Conservation (phyloP, 2,113 vertebrate genomes). For the Arvicanthis niloticus region DNA sequence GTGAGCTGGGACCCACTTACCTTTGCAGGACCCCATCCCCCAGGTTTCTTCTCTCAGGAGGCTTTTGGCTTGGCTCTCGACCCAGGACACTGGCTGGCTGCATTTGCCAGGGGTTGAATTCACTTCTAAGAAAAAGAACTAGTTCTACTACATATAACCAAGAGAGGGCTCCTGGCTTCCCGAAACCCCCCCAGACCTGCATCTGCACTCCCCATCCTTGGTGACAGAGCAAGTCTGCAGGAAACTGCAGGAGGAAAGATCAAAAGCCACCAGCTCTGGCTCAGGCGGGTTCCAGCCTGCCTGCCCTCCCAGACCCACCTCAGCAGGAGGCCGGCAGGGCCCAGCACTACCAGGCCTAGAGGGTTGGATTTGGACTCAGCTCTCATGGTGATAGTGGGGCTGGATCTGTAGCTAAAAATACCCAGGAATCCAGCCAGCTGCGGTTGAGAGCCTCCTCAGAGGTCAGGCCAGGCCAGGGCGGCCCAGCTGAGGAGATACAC, state of each 20-base stretch:
- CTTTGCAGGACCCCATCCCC: not conserved
- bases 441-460: not conserved
- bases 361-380: not conserved
- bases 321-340: slow-evolving; percentile 32
- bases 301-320: not conserved
- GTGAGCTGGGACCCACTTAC: not conserved
- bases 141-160: not conserved
- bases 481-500: not conserved
- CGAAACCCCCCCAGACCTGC: not conserved
- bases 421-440: slow-evolving; percentile 57
- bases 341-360: not conserved
- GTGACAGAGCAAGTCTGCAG: not conserved
- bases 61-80: not conserved
- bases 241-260: not conserved
- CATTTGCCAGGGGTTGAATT: not conserved
- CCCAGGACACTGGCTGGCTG: not conserved
- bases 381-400: not conserved
- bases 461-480: not conserved
- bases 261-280: not conserved
- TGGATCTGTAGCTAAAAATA: slow-evolving; percentile 75
- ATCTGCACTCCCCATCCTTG: not conserved
- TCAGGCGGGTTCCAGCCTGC: not conserved
- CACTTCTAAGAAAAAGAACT: not conserved
- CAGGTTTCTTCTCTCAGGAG: not conserved
- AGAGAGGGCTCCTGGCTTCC: not conserved